A percentile compares a stretch with the other conserved stretches of the same genome.
phyloP scores from a whole-genome alignment of 2,888 invertebrate genomes.

The Lasioglossum leucozonium region DNA sequence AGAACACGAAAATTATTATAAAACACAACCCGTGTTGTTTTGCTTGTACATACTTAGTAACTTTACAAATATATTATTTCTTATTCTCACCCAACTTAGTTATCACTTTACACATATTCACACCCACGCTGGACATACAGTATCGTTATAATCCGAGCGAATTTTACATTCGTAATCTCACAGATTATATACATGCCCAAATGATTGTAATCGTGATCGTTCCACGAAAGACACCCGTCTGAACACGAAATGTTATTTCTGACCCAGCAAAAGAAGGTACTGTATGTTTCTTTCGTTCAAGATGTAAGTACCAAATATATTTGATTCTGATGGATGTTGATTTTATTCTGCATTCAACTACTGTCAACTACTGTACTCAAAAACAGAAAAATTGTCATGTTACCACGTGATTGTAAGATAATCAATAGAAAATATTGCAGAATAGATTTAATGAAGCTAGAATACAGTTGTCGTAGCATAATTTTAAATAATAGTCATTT shows the following conservation, averaged over 20 bases:
- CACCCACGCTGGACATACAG: constrained; percentile 32
- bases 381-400: neutral
- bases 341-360: neutral
- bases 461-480: neutral
- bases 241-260: constrained; percentile 16
- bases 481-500: neutral
- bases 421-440: neutral
- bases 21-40: constrained; percentile 61
- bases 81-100: constrained; percentile 16
- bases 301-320: constrained; percentile 2
- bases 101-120: constrained; percentile 45
- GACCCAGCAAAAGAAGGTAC: neutral
- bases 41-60: constrained; percentile 39
- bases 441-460: neutral
- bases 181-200: constrained; percentile 55
- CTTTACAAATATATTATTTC: constrained; percentile 49
- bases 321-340: neutral
- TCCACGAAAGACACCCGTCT: constrained; percentile 40
- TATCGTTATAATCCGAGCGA: constrained; percentile 4
- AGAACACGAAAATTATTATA: constrained; percentile 58
- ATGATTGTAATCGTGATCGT: neutral
- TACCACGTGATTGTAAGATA: neutral
- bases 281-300: neutral
- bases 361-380: neutral
- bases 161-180: constrained; percentile 32